phyloP scores from a whole-genome alignment of 2,113 vertebrate species.

The Archocentrus centrarchus region DNA sequence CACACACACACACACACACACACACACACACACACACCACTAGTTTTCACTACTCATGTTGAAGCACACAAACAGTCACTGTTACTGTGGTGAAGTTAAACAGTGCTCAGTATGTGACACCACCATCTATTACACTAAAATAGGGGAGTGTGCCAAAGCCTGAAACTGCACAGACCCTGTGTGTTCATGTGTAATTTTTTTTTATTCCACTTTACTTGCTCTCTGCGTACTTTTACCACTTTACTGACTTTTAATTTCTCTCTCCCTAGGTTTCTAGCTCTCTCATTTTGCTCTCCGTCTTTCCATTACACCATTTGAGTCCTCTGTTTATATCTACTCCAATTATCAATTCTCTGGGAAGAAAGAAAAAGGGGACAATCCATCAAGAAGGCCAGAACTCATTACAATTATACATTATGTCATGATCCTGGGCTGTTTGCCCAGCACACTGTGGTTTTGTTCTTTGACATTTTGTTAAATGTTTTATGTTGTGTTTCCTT shows the following conservation, averaged over 20 bases:
- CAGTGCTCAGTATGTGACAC: slow-evolving; percentile 49
- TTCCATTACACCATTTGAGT: background rate
- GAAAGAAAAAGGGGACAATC: background rate
- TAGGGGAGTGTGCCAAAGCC: slow-evolving; percentile 7
- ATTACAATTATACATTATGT: background rate
- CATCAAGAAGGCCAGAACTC: background rate
- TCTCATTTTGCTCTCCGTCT: background rate
- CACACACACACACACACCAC: slow-evolving; percentile 13
- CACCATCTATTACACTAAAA: slow-evolving; percentile 58
- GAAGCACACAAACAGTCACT: background rate
- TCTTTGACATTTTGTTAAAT: too few species aligned
- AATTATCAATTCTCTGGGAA: background rate
- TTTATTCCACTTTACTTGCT: background rate
- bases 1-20: slow-evolving; percentile 14
- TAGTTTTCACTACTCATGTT: background rate
- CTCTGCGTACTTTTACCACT: background rate
- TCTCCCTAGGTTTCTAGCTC: background rate
- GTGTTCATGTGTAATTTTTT: background rate
- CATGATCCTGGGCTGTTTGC: too few species aligned
- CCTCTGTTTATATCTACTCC: background rate
- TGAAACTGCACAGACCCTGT: slow-evolving; percentile 29
- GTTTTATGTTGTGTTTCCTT: too few species aligned
- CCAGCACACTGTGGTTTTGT: too few species aligned
- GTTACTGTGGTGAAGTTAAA: slow-evolving; percentile 32
- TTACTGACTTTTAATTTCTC: background rate